phyloP scores from a whole-genome alignment of 2,797 vertebrate genomes.

The Alcedo quadribrachys region DNA sequence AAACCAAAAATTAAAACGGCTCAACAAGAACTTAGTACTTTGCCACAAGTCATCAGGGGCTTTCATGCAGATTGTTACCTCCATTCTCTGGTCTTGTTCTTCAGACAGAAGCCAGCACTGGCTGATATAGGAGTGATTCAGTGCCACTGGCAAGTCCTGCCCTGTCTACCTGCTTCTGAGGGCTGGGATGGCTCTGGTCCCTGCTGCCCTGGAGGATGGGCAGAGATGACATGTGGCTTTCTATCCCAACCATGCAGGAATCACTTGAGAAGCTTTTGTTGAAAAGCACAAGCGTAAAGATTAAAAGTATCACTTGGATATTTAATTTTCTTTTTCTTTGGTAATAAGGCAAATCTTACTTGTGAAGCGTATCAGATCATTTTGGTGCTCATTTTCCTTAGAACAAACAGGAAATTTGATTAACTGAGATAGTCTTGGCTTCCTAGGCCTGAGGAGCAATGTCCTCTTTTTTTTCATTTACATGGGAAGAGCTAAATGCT shows the following conservation, averaged over 20 bases:
- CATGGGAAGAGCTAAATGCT: not conserved
- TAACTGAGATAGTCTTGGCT: not conserved
- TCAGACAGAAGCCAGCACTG: not conserved
- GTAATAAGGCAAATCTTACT: not conserved
- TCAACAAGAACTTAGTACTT: not conserved
- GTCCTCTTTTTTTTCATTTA: not conserved
- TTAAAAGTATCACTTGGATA: not conserved
- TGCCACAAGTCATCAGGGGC: not conserved
- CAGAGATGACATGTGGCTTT: not conserved
- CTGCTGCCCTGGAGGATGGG: not conserved
- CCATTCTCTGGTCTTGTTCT: not conserved
- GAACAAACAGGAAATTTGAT: constrained; percentile 26
- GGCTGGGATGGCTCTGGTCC: not conserved
- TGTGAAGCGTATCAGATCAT: not conserved
- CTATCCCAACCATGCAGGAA: not conserved
- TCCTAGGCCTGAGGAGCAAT: not conserved
- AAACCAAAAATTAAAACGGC: not conserved
- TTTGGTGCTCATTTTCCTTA: not conserved
- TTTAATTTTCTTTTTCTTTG: not conserved
- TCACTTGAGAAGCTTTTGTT: not conserved
- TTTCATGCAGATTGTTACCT: not conserved
- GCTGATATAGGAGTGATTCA: not conserved
- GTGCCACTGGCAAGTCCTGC: not conserved
- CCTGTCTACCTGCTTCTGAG: not conserved
- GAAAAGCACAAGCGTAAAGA: not conserved